These are phyloP conservation scores for Erynnis tages DNA, from an alignment of 2,888 invertebrate species.

Conservation along the genomic window DNA sequence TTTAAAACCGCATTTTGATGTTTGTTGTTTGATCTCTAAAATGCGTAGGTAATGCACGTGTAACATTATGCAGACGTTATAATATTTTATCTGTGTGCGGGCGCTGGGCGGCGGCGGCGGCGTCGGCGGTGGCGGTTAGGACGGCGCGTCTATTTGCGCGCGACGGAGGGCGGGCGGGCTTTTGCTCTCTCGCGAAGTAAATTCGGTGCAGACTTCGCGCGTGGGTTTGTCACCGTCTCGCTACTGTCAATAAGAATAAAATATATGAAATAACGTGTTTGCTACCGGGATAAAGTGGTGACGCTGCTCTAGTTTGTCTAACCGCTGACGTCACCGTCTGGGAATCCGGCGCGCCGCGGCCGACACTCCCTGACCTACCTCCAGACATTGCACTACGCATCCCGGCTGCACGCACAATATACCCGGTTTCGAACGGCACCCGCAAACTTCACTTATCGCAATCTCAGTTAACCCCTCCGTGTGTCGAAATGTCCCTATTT, in stretches of 20 bases:
- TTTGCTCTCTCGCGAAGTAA: conserved; percentile 51
- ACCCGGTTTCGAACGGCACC: background rate
- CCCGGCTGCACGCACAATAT: conserved; percentile 35
- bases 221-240: conserved; percentile 78
- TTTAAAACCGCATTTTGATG: conserved; percentile 30
- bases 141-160: conserved; percentile 51
- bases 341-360: conserved; percentile 68
- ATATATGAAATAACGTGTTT: conserved; percentile 74
- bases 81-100: conserved; percentile 24
- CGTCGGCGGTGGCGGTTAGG: conserved; percentile 26
- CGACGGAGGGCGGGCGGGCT: conserved; percentile 47
- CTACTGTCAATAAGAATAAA: conserved; percentile 75
- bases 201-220: conserved; percentile 50
- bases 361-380: conserved; percentile 76
- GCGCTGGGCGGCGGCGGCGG: conserved; percentile 20
- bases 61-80: conserved; percentile 29
- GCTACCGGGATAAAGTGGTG: conserved; percentile 70
- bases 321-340: conserved; percentile 76
- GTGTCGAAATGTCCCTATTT: background rate
- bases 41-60: conserved; percentile 32
- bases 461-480: background rate
- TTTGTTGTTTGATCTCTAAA: conserved; percentile 31
- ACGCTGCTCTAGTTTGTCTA: conserved; percentile 78
- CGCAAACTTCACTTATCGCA: background rate
- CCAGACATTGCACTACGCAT: conserved; percentile 48